These are phyloP conservation scores for Onychorhynchus coronatus DNA, from an alignment of 2,113 vertebrate species.

Conservation along the genomic window DNA sequence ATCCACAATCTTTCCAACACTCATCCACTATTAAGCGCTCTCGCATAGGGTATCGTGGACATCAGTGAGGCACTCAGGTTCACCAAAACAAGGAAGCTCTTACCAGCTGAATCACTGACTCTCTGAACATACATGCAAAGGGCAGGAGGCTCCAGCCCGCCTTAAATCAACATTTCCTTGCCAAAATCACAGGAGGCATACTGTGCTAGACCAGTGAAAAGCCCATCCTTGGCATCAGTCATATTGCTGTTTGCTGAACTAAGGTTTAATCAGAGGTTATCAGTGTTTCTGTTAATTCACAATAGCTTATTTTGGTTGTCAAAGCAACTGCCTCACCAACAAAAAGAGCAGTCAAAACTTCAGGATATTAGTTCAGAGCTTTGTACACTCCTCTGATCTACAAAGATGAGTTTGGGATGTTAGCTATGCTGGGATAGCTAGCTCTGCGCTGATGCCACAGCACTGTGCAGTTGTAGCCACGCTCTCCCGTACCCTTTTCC, in stretches of 20 bases:
- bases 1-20: conserved; percentile 31
- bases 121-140: neutral
- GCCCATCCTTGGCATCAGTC: rapidly evolving
- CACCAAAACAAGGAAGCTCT: neutral
- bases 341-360: neutral
- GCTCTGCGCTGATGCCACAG: neutral
- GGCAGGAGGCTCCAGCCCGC: neutral
- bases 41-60: rapidly evolving
- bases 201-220: neutral
- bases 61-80: neutral
- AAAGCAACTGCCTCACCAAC: neutral
- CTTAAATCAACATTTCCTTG: neutral
- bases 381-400: neutral
- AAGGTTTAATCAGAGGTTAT: neutral
- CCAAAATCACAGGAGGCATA: neutral
- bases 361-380: neutral
- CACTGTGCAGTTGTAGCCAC: neutral
- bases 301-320: neutral
- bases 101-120: neutral
- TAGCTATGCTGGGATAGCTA: neutral
- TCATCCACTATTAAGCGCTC: neutral
- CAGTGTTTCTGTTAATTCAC: neutral
- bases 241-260: neutral
- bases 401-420: neutral
- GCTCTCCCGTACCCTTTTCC: neutral